phyloP scores from a whole-genome alignment of 2,113 vertebrate species.

The Panthera leo region DNA sequence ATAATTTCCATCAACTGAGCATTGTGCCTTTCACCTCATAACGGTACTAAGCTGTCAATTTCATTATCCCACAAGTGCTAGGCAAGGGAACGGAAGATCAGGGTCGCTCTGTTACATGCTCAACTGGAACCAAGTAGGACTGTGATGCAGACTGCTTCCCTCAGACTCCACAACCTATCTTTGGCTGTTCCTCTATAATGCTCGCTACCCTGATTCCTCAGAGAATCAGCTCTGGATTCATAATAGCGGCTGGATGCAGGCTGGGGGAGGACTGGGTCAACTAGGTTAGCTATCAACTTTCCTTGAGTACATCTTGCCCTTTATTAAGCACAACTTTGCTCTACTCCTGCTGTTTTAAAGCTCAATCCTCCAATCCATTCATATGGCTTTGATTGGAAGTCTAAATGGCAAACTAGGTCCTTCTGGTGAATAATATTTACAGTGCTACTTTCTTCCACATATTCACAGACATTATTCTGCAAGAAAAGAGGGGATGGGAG shows the following conservation, averaged over 20 bases:
- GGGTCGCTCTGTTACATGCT: background rate
- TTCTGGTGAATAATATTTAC: background rate
- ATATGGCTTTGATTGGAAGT: background rate
- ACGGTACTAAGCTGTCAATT: background rate
- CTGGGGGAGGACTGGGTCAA: background rate
- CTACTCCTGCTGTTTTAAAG: constrained; percentile 34
- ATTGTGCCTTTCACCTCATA: background rate
- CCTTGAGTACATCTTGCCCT: background rate
- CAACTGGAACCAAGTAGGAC: background rate
- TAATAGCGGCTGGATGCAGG: background rate
- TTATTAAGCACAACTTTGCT: constrained; percentile 7
- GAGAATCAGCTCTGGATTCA: background rate
- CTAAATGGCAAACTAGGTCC: background rate
- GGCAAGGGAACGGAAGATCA: background rate
- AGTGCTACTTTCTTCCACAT: background rate
- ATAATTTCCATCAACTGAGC: background rate
- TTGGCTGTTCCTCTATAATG: background rate
- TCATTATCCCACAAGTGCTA: background rate
- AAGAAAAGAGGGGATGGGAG: background rate
- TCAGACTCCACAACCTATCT: background rate
- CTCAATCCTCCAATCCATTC: background rate
- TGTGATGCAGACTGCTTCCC: background rate
- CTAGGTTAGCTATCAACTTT: background rate
- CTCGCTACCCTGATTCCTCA: background rate
- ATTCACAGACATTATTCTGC: background rate